Percentiles rank a stretch among this genome's conserved stretches.
phyloP scores from a whole-genome alignment of 2,797 vertebrate species.

The Falco biarmicus region DNA sequence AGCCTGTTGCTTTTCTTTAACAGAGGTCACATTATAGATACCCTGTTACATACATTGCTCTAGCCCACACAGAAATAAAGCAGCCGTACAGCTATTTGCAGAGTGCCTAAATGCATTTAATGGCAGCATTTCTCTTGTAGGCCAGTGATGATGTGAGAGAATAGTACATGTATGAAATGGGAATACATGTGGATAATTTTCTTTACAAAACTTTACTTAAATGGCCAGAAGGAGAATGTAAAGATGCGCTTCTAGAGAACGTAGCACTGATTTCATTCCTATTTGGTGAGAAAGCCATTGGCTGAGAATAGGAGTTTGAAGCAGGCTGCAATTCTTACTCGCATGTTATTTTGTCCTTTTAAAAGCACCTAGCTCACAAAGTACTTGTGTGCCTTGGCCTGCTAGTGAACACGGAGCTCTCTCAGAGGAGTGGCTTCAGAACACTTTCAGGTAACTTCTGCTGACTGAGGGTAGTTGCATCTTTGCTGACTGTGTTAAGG shows the following conservation, averaged over 20 bases:
- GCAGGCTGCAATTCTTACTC: not conserved
- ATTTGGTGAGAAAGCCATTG: not conserved
- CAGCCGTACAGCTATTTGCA: not conserved
- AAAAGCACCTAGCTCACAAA: not conserved
- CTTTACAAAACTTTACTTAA: not conserved
- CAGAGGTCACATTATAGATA: fast-evolving
- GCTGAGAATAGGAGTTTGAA: not conserved
- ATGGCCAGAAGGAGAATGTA: not conserved
- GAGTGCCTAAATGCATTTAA: not conserved
- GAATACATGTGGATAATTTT: not conserved
- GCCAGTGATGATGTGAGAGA: no score
- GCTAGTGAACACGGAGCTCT: not conserved
- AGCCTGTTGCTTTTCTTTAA: no score
- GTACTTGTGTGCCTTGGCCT: not conserved
- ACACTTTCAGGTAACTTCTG: not conserved
- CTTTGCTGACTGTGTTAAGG: not conserved
- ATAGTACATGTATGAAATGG: not conserved
- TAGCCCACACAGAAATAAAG: not conserved
- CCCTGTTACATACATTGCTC: fast-evolving
- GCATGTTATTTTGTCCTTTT: fast-evolving
- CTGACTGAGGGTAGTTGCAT: not conserved
- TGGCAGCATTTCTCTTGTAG: not conserved
- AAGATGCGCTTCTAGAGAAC: not conserved
- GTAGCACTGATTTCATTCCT: not conserved
- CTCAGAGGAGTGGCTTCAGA: not conserved